These are phyloP conservation scores for Poecilia velifera DNA, from an alignment of 2,797 vertebrate species.

Conservation along the genomic window DNA sequence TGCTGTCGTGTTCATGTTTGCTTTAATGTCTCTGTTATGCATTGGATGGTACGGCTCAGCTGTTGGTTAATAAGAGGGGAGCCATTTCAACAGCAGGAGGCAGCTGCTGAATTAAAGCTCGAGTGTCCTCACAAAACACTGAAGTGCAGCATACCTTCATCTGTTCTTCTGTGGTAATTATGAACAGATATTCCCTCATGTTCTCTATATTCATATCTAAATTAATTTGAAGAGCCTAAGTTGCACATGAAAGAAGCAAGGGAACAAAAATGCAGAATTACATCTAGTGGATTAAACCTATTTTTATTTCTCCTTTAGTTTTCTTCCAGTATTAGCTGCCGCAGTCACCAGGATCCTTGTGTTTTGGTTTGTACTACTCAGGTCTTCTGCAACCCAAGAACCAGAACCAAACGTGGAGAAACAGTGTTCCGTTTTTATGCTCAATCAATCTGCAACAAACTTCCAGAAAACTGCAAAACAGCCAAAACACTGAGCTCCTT, in stretches of 20 bases:
- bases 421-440: too few relatives aligned
- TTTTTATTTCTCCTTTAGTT: background rate
- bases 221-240: background rate
- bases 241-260: background rate
- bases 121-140: slow-evolving; percentile 26
- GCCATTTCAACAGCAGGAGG: slow-evolving; percentile 20
- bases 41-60: background rate
- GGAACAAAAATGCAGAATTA: background rate
- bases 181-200: background rate
- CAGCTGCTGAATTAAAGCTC: slow-evolving; percentile 11
- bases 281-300: too few relatives aligned
- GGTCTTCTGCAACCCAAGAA: too few relatives aligned
- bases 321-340: too few relatives aligned
- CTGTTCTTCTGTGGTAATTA: slow-evolving; percentile 16
- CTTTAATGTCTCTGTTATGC: slow-evolving; percentile 37
- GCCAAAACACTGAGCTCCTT: too few relatives aligned
- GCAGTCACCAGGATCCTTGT: too few relatives aligned
- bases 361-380: too few relatives aligned
- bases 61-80: slow-evolving; percentile 1
- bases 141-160: slow-evolving; percentile 19
- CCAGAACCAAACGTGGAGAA: too few relatives aligned
- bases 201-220: background rate
- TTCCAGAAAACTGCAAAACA: too few relatives aligned
- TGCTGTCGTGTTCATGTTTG: slow-evolving; percentile 21
- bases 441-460: too few relatives aligned